Evolutionary conservation across 2,797 vertebrate genomes (phyloP).

Genomic region (Amniataba percoides): DNA sequence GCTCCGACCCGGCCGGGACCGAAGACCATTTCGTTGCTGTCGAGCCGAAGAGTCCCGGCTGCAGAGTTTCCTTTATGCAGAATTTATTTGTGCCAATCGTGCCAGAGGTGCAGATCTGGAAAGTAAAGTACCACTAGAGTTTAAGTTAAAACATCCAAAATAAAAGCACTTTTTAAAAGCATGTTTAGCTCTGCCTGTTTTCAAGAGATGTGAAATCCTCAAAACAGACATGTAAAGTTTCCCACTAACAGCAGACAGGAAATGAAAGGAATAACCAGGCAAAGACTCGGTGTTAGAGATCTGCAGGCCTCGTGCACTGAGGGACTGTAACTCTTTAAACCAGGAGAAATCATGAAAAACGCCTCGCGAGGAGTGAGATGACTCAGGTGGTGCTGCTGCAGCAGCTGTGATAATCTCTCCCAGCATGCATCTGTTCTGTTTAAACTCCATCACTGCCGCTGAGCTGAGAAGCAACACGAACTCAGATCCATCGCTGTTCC

Average conservation of each 20-base stretch:
- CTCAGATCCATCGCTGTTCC: constrained; percentile 11
- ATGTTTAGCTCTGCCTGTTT: not conserved
- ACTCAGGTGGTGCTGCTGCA: constrained; percentile 60
- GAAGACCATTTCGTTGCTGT: not conserved
- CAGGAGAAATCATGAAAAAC: constrained; percentile 63
- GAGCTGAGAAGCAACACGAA: constrained; percentile 31
- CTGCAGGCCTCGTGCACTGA: constrained; percentile 1
- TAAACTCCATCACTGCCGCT: constrained; percentile 51
- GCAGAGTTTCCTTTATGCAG: not conserved
- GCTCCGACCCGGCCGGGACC: not conserved
- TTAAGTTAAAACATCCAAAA: not conserved
- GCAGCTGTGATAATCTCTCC: constrained; percentile 68
- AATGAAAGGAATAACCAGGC: not conserved
- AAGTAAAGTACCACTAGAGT: not conserved
- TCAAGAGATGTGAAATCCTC: not conserved
- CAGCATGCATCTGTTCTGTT: constrained; percentile 70
- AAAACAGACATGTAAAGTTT: not conserved
- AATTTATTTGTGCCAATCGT: not conserved
- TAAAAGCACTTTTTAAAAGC: not conserved
- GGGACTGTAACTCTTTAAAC: constrained; percentile 44
- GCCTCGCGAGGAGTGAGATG: constrained; percentile 47
- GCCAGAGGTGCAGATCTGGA: not conserved
- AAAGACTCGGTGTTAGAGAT: not conserved
- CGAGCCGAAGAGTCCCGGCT: not conserved
- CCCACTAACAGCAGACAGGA: not conserved